phyloP scores from a whole-genome alignment of 2,888 invertebrate species.

The Eudasyphora cyanicolor region DNA sequence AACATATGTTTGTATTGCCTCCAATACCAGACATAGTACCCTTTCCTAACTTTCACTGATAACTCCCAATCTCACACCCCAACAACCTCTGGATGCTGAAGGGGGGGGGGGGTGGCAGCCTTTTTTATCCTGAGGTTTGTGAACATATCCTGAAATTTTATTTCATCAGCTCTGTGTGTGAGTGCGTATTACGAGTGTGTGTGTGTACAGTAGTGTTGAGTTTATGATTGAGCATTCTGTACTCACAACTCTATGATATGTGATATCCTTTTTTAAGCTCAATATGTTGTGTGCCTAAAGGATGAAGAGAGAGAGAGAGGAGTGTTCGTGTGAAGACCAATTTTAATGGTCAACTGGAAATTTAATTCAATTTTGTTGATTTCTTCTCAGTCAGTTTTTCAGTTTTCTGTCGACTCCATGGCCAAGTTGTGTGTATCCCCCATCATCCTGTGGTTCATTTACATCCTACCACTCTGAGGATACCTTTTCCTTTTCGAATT shows the following conservation, averaged over 20 bases:
- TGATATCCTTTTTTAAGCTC: background rate
- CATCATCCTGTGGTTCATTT: background rate
- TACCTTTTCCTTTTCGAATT: background rate
- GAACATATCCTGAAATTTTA: conserved; percentile 25
- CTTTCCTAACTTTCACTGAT: background rate
- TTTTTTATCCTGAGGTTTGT: background rate
- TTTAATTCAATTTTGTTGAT: conserved; percentile 64
- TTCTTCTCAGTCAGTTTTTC: conserved; percentile 28
- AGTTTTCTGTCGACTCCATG: background rate
- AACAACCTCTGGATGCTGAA: background rate
- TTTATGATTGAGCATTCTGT: background rate
- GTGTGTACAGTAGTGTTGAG: background rate
- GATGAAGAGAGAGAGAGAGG: background rate
- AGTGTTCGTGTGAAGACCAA: conserved; percentile 1
- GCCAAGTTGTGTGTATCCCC: no score
- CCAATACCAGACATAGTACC: background rate
- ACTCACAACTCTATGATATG: background rate
- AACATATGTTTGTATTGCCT: conserved; percentile 19
- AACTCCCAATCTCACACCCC: background rate
- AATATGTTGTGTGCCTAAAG: background rate
- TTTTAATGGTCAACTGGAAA: conserved; percentile 60
- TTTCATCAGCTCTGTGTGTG: background rate
- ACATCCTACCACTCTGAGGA: background rate
- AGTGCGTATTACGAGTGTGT: conserved; percentile 15
- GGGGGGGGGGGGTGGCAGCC: background rate